Base-by-base conservation (phyloP, 2,888 invertebrate genomes). In the Cheilosia grossa region DNA sequence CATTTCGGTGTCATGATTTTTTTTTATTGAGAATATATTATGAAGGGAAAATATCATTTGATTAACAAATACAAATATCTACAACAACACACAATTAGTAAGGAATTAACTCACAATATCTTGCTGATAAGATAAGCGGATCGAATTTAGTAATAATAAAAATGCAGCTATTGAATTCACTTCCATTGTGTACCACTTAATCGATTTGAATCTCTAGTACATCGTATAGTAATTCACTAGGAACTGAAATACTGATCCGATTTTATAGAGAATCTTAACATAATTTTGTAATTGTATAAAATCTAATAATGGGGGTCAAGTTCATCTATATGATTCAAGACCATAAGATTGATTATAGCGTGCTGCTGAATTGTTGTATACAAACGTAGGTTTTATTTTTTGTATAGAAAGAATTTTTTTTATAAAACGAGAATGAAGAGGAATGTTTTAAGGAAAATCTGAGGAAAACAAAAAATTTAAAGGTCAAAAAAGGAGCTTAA, bases 51-150 rank as follows among this genome's bases (percentile, higher is more conserved):
- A 3, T 13, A 4, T 24, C 1, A 2, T 47, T 17, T 24, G 5
- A 51, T 24, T 24, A 51, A 21, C 21, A 5, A 13, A 24, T 24
- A 51, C 13, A 27, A 44, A 44, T 13, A 59, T 21, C 24, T 27
- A 27, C 7, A 63, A 33, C 19, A 10, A 49, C 33, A 54, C 7
- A 54, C 4, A 33, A 15, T 47, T 15, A 63, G 33, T 37, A 51
- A 37, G 1, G 9, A 27, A 30, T 37, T n/a, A 49, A 81, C 81
- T 81, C 37, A 81, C 81, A 19, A 33, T 63, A 33, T 81, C 75
- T 63, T 81, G 75, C 51, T 81, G 81, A 81, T 56, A 63, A 58
- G 24, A 56, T 40, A 49, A 49, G 0, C 33, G 37, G 56, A 81
- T 49, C 15, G 47, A 69, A n/a, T 69, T 37, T 37, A 37, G n/a